Conservation (phyloP, 2,888 invertebrate species). For the Formica aserva region DNA sequence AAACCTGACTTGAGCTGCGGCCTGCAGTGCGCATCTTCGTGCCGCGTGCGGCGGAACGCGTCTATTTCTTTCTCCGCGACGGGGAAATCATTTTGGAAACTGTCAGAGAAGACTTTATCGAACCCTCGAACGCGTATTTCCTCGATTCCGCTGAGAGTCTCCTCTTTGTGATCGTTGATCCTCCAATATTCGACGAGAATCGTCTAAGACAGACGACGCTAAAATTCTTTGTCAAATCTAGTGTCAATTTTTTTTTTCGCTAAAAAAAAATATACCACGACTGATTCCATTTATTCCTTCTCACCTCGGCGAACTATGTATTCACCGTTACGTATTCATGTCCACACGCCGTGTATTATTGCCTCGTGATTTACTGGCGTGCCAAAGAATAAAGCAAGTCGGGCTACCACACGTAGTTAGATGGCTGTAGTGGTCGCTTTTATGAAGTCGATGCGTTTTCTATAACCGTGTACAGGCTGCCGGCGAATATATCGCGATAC, state of each 20-base stretch:
- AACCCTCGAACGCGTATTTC: background rate
- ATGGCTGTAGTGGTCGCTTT: slow-evolving; percentile 13
- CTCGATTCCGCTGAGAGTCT: no score
- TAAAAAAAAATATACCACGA: background rate
- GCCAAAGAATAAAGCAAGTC: slow-evolving; percentile 18
- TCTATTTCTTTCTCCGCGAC: background rate
- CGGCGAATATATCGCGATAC: background rate
- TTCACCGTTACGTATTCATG: background rate
- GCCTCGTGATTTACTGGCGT: slow-evolving; percentile 20
- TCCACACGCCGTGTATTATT: background rate
- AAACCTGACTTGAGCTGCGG: slow-evolving; percentile 46
- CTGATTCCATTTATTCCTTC: background rate
- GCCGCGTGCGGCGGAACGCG: background rate
- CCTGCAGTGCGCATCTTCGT: background rate
- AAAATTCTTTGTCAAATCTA: background rate
- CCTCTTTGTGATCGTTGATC: background rate
- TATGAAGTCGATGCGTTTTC: slow-evolving; percentile 8
- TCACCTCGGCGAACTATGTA: background rate
- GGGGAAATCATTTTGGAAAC: background rate
- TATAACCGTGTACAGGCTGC: background rate
- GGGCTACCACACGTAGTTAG: background rate
- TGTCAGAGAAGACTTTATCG: background rate
- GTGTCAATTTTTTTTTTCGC: background rate
- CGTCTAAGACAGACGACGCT: background rate
- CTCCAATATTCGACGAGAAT: background rate